Base-by-base conservation (phyloP, 2,888 invertebrate species). In the Trichopria drosophilae region DNA sequence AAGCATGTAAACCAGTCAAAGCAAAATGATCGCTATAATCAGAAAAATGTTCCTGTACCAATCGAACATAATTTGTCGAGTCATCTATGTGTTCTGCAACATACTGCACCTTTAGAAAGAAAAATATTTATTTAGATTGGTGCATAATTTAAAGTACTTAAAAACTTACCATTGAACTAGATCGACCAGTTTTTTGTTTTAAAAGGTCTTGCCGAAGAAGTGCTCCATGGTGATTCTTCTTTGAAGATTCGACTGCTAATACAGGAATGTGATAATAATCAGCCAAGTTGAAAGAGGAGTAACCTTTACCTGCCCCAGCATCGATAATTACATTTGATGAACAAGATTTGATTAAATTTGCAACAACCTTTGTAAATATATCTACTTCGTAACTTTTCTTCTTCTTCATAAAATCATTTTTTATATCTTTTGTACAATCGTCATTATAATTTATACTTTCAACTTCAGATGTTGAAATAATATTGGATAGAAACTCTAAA, bases 241-340 rank as follows among this genome's bases (percentile, higher is more conserved):
- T 70, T 15, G 86, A 86, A 6, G 87, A 86, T 76, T 95, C 95
- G 0, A 95, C 80, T 0, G 92, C 92, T 10, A 95, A 77, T 18
- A 93, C 88, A 28, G 84, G 84, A 47, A 90, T 76, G 19, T 79
- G 72, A 72, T 89, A 84, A 52, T 86, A 83, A 4, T 90, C 78
- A 0, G 87, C 82, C 37, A 95, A 58, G 53, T 64, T 52, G n/a
- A 65, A 65, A 1, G 90, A 87, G 26, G 94, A 77, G 72, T 93
- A 90, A 0, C 93, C 95, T 68, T 90, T 88, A 0, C 95, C 95
- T 66, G 93, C 93, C 0, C 95, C 95, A 31, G 91, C 84, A 70
- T 95, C 95, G 12, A 94, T 68, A 7, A 73, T 60, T 26, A 74
- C 55, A 42, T 57, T 58, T 23, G 46, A 31, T 7, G 63, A 53